phyloP scores from a whole-genome alignment of 2,888 invertebrate species.

The Mystacides longicornis region DNA sequence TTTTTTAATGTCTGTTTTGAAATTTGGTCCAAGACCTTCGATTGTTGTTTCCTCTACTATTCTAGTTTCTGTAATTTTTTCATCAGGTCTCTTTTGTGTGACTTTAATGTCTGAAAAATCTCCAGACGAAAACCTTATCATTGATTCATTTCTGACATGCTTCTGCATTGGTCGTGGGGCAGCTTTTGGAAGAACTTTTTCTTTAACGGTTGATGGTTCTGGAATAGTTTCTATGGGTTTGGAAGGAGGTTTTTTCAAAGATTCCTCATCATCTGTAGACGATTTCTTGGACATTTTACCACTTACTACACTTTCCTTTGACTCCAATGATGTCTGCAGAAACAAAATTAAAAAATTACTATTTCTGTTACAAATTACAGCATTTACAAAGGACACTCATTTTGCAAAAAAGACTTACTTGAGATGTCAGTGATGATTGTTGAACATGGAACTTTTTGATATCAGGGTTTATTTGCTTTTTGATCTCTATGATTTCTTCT shows the following conservation, averaged over 20 bases:
- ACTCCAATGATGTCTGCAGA: slow-evolving; percentile 14
- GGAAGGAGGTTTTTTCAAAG: slow-evolving; percentile 7
- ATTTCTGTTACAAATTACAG: background rate
- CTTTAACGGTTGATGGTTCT: slow-evolving; percentile 19
- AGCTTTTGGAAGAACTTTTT: slow-evolving; percentile 25
- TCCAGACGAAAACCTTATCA: slow-evolving; percentile 45
- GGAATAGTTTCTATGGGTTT: slow-evolving; percentile 9
- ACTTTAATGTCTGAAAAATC: slow-evolving; percentile 48
- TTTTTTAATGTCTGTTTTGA: slow-evolving; percentile 50
- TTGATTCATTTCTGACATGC: slow-evolving; percentile 48
- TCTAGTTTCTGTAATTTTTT: slow-evolving; percentile 40
- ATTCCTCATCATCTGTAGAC: slow-evolving; percentile 22
- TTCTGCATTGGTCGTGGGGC: slow-evolving; percentile 48
- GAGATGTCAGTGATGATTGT: slow-evolving; percentile 30
- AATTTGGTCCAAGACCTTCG: slow-evolving; percentile 43
- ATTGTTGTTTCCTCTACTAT: slow-evolving; percentile 38
- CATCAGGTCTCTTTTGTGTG: slow-evolving; percentile 44
- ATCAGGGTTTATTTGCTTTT: slow-evolving; percentile 55
- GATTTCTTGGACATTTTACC: slow-evolving; percentile 22
- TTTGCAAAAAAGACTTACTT: slow-evolving; percentile 6
- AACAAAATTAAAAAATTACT: background rate
- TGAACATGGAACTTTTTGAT: slow-evolving; percentile 48
- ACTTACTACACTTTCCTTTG: slow-evolving; percentile 11
- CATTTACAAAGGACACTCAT: background rate
- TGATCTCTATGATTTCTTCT: slow-evolving; percentile 64